A percentile compares a stretch with the other conserved stretches of the same genome.
These are phyloP conservation scores for Electrona antarctica DNA, from an alignment of 2,113 vertebrate species.

Conservation along the genomic window DNA sequence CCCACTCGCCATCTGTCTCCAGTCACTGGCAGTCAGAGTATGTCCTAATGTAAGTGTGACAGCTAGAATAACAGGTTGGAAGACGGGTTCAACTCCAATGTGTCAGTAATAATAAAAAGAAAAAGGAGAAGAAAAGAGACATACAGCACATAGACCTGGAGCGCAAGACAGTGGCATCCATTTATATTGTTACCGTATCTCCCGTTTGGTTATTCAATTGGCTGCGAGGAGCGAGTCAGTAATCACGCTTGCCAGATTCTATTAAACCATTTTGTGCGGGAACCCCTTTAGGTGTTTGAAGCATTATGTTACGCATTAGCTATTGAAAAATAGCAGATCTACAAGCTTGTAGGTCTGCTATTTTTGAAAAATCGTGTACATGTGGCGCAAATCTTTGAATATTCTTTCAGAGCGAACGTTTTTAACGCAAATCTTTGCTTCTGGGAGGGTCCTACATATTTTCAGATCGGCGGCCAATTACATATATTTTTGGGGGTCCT, in stretches of 20 bases:
- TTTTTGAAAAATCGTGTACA: no score
- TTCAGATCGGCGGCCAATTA: no score
- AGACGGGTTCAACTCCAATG: constrained; percentile 21
- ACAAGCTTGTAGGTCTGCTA: no score
- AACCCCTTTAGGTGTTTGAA: no score
- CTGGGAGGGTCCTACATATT: no score
- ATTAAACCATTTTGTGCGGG: no score
- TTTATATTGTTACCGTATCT: constrained; percentile 53
- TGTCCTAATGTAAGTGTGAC: constrained; percentile 40
- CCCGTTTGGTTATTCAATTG: constrained; percentile 44
- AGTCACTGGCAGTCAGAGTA: background rate
- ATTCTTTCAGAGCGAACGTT: no score
- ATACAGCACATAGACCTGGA: constrained; percentile 28
- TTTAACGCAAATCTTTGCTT: no score
- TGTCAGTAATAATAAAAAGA: background rate
- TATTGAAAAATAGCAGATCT: no score
- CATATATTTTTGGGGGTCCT: no score
- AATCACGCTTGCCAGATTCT: constrained; percentile 55
- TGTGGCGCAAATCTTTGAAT: no score
- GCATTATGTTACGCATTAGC: no score
- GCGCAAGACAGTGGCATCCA: constrained; percentile 39
- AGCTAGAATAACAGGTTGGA: constrained; percentile 48
- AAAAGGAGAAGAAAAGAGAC: constrained; percentile 36
- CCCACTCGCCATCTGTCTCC: constrained; percentile 17
- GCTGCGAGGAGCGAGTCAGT: constrained; percentile 35